A percentile compares a stretch with the other conserved stretches of the same genome.
Conservation (phyloP, 2,797 vertebrate genomes). For the Gastrophryne carolinensis region DNA sequence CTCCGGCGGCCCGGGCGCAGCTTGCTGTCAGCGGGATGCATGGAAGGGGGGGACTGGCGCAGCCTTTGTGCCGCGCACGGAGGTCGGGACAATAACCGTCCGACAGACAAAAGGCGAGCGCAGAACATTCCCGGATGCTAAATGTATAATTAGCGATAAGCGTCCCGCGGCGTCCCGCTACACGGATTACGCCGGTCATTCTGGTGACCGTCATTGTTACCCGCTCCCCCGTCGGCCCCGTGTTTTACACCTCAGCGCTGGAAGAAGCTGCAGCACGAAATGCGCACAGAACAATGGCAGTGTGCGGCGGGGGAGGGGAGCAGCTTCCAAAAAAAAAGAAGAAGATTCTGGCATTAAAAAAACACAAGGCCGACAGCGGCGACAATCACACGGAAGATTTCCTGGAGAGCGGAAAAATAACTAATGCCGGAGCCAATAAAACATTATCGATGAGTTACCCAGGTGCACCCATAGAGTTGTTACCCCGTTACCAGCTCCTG, state of each 20-base stretch:
- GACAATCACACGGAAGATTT: too few relatives aligned
- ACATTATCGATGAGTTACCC: too few relatives aligned
- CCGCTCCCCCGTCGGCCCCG: background rate
- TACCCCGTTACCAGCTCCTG: too few relatives aligned
- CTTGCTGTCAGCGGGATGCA: background rate
- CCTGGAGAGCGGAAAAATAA: too few relatives aligned
- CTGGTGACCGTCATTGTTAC: conserved; percentile 1
- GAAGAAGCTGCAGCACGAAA: too few relatives aligned
- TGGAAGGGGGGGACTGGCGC: background rate
- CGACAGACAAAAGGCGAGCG: background rate
- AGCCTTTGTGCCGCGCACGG: background rate
- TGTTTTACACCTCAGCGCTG: background rate
- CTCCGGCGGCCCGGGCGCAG: background rate
- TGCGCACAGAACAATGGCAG: too few relatives aligned
- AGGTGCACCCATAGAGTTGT: too few relatives aligned
- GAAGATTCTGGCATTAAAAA: too few relatives aligned
- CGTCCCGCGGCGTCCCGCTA: conserved; percentile 10
- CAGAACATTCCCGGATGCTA: background rate
- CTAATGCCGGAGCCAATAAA: too few relatives aligned
- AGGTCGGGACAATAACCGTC: background rate
- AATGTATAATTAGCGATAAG: conserved; percentile 14
- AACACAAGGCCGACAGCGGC: too few relatives aligned
- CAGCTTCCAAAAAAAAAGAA: too few relatives aligned
- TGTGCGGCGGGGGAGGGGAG: too few relatives aligned
- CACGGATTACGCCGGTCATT: conserved; percentile 9